These are phyloP conservation scores for Spermophilus dauricus DNA, from an alignment of 2,113 vertebrate species.

Conservation along the genomic window DNA sequence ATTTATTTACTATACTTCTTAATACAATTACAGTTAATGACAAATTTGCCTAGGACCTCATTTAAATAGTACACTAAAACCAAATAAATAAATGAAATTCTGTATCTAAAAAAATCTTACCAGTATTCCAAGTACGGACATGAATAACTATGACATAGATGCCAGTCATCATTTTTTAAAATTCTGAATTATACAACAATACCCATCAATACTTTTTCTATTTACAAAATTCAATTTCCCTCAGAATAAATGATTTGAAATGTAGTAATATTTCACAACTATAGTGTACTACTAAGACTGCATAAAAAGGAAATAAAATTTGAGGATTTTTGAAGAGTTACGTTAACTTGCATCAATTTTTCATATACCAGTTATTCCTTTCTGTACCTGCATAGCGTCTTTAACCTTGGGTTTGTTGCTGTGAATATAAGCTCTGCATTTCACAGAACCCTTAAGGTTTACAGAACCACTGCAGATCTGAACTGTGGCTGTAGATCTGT, in stretches of 20 bases:
- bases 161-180: not conserved
- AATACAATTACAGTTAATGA: conserved; percentile 31
- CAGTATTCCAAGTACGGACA: conserved; percentile 24
- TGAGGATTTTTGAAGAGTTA: not conserved
- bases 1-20: not conserved
- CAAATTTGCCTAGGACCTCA: conserved; percentile 37
- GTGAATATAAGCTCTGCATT: conserved; percentile 94
- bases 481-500: conserved; percentile 88
- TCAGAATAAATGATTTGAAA: conserved; percentile 37
- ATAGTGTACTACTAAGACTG: not conserved
- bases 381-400: conserved; percentile 93
- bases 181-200: conserved; percentile 5
- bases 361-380: not conserved
- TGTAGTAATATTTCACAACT: not conserved
- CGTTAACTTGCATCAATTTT: not conserved
- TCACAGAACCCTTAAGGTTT: conserved; percentile 91
- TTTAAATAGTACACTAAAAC: conserved; percentile 45
- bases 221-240: conserved; percentile 38
- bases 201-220: not conserved
- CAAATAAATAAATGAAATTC: conserved; percentile 42
- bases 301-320: conserved; percentile 3
- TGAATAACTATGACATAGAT: not conserved
- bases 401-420: conserved; percentile 94
- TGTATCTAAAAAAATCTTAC: not conserved
- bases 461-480: conserved; percentile 92